These are phyloP conservation scores for Gari tellinella DNA, from an alignment of 2,888 invertebrate species.

Conservation along the genomic window DNA sequence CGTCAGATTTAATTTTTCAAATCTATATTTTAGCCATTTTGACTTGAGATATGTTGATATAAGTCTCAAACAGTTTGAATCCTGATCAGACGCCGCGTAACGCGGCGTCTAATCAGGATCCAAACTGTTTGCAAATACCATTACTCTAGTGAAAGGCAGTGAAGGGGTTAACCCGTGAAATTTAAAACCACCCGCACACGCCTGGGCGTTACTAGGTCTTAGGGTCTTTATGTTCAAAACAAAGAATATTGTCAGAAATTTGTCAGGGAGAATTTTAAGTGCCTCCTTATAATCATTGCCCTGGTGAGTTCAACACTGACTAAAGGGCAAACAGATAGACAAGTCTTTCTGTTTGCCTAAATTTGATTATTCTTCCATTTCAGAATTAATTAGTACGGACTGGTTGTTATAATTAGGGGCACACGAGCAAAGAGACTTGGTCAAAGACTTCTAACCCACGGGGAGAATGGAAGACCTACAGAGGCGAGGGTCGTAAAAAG, in stretches of 20 bases:
- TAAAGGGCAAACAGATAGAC: slow-evolving; percentile 38
- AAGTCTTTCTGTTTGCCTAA: slow-evolving; percentile 31
- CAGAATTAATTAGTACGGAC: slow-evolving; percentile 42
- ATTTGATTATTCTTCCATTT: slow-evolving; percentile 48
- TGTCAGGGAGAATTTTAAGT: slow-evolving; percentile 49
- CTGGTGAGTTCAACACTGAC: slow-evolving; percentile 26
- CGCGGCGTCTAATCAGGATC: too few species aligned
- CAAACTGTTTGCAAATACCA: too few species aligned
- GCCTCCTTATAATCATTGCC: slow-evolving; percentile 30
- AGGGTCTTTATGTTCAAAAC: slow-evolving; percentile 27
- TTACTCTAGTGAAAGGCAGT: neutral
- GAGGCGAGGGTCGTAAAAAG: neutral
- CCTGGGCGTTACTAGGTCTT: slow-evolving; percentile 30
- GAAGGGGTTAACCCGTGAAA: slow-evolving; percentile 18
- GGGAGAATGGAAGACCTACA: slow-evolving; percentile 22
- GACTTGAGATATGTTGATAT: too few species aligned
- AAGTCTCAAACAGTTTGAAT: too few species aligned
- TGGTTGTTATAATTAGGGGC: slow-evolving; percentile 27
- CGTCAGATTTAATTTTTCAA: too few species aligned
- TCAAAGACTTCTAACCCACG: slow-evolving; percentile 37
- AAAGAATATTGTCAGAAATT: slow-evolving; percentile 48
- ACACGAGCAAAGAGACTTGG: slow-evolving; percentile 42
- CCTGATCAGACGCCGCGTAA: too few species aligned
- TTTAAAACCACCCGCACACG: slow-evolving; percentile 35
- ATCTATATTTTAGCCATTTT: too few species aligned